Base-by-base conservation (phyloP, 23 tunicate genomes). In the Trididemnum miniatum region DNA sequence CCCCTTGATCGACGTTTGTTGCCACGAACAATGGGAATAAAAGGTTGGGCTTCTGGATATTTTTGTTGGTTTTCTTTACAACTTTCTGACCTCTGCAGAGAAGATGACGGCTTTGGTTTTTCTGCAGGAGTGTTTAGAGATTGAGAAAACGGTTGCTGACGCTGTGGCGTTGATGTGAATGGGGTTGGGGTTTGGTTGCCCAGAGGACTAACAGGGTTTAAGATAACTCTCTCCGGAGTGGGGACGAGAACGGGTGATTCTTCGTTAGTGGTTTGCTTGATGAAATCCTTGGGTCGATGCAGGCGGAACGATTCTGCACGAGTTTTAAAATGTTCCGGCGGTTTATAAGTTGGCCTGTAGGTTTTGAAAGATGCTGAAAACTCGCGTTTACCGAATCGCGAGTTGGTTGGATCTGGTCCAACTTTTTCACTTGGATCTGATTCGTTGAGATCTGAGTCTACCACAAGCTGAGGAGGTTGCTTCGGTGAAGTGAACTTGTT, bases 1-100 rank as follows among this genome's bases (percentile, higher is more conserved):
- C 97, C 85, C 31, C 71, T 65, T 9, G 97, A 91, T 0, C 90
- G 71, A 37, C 90, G 76, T 28, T 87, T 89, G 91, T 86, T 91
- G 20, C 90, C 97, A 25, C 37, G 84, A 26, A 86, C 97, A 35
- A 86, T 59, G 1, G 90, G 86, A 35, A 91, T 82, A 2, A 64
- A 38, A 28, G 89, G 83, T 12, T 34, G 33, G 1, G 57, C 35
- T 2, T 78, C 59, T 28, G 73, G 86, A n/a, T n/a, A n/a, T 0
- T 35, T 35, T n/a, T 49, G 38, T 3, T 34, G 82, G 51, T 86
- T 91, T 65, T 91, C 97, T 63, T 91, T 91, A 18, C 77, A 35
- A 60, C 97, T 91, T 57, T 86, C 90, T 3, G 90, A 85, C 23
- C 97, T 38, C 71, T 82, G 72, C 30, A 91, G 50, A 0, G 84